Conservation (phyloP, 23 tunicate genomes). For the Ascidia mentula region DNA sequence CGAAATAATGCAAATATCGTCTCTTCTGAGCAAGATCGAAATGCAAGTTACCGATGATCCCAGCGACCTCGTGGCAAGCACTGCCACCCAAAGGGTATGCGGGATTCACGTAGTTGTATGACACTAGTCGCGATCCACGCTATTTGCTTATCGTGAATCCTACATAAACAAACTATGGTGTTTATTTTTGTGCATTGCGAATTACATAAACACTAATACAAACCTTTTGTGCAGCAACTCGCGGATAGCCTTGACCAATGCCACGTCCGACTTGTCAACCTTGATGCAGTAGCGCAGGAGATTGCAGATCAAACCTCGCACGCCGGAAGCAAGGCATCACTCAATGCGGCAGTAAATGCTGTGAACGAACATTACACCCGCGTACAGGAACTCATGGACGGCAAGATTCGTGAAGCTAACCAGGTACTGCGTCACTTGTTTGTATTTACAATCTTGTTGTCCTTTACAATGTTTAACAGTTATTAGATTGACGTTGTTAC, state of each 20-base stretch:
- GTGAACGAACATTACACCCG: slow-evolving; percentile 79
- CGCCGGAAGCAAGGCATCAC: slow-evolving; percentile 69
- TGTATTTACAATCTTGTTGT: too few relatives aligned
- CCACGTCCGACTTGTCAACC: slow-evolving; percentile 63
- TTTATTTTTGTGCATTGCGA: neutral
- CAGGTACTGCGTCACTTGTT: too few relatives aligned
- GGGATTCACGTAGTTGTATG: neutral
- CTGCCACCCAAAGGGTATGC: slow-evolving; percentile 34
- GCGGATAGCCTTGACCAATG: slow-evolving; percentile 42
- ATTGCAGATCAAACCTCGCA: slow-evolving; percentile 85
- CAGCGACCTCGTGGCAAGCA: slow-evolving; percentile 13
- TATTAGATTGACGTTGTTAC: neutral
- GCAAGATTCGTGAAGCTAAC: slow-evolving; percentile 26
- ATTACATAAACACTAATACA: neutral
- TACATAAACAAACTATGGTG: neutral
- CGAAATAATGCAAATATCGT: slow-evolving; percentile 70
- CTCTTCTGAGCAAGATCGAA: slow-evolving; percentile 47
- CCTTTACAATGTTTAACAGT: too few relatives aligned
- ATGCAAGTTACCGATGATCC: slow-evolving; percentile 34
- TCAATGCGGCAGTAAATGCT: slow-evolving; percentile 72
- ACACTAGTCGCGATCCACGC: neutral
- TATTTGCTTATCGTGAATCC: neutral
- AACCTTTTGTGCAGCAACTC: slow-evolving; percentile 28
- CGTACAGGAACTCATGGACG: slow-evolving; percentile 63
- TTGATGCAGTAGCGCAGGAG: slow-evolving; percentile 76